Base-by-base conservation (phyloP, 2,797 vertebrate genomes). In the Sus cebifrons region DNA sequence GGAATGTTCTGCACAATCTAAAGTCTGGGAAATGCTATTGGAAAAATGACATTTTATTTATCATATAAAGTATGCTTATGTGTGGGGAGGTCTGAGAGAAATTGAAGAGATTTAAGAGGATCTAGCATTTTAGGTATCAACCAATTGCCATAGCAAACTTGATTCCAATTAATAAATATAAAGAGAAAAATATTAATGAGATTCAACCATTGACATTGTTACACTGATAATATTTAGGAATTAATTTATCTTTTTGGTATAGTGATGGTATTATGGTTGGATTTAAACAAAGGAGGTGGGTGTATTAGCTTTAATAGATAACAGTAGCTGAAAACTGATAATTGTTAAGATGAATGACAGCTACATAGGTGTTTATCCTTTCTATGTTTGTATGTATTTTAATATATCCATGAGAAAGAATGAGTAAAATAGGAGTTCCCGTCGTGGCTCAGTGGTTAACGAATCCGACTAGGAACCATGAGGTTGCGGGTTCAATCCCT, bases 91-190 rank as follows among this genome's bases (percentile, higher is more conserved):
- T 52, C 4, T 23, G 60, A 54, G 5, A 73, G 4, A 40, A 29
- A 92, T 44, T 49, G 62, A 23, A 32, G 44, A 73, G 32, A 83
- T 56, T 81, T 71, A 74, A 78, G 17, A 75, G 32, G 14, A 18
- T 44, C 29, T 77, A 40, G 8, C 52, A 67, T 60, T 92, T 89
- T 56, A 54, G 29, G 6, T 79, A 54, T 29, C 81, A 86, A 68
- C 18, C 17, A 91, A 15, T 32, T 74, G 11, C 4, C 79, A 1
- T 44, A 36, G 16, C 27, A 20, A 95, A 58, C 15, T 56, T 68
- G 52, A 86, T 95, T 95, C 60, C 86, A 62, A 71, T 49, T 79
- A 86, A 14, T 17, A 95, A 91, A 82, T 67, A 56, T 29, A 81
- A 54, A 21, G 13, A 70, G 44, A 65, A 77, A 77, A 17, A 23